Percentiles rank a stretch among this genome's conserved stretches.
Conservation (phyloP, 2,888 invertebrate species). For the Myathropa florea region DNA sequence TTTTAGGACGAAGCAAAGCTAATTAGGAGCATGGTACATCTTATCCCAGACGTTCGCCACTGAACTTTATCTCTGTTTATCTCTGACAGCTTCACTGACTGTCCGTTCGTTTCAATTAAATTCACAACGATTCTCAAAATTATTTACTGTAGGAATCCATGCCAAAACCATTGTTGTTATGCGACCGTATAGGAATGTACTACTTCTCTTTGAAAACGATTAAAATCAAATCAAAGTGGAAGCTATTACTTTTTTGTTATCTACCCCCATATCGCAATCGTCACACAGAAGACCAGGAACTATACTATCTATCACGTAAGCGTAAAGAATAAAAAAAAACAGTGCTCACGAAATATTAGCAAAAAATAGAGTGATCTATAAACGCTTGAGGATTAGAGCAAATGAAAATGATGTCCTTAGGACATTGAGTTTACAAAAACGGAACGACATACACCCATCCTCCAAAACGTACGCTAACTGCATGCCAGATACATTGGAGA, state of each 20-base stretch:
- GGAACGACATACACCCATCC: constrained; percentile 21
- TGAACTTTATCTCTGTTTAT: no score
- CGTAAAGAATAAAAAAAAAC: background rate
- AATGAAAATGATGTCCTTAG: constrained; percentile 58
- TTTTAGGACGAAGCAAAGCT: no score
- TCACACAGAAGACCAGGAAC: constrained; percentile 4
- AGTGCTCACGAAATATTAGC: constrained; percentile 28
- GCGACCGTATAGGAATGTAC: background rate
- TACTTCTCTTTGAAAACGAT: background rate
- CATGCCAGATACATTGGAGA: constrained; percentile 41
- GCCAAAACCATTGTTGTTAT: background rate
- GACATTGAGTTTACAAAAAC: constrained; percentile 45
- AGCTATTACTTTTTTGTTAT: background rate
- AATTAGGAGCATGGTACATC: no score
- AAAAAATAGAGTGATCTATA: constrained; percentile 48
- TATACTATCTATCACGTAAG: constrained; percentile 7
- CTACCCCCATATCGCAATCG: background rate
- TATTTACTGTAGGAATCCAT: background rate
- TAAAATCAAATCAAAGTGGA: background rate
- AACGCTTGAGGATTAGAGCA: constrained; percentile 42
- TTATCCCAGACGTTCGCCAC: no score
- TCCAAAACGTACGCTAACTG: constrained; percentile 13
- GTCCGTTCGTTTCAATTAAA: no score
- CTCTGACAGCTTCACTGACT: no score
- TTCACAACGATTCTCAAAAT: no score